phyloP scores from a whole-genome alignment of 2,797 vertebrate genomes.

The Takifugu rubripes region DNA sequence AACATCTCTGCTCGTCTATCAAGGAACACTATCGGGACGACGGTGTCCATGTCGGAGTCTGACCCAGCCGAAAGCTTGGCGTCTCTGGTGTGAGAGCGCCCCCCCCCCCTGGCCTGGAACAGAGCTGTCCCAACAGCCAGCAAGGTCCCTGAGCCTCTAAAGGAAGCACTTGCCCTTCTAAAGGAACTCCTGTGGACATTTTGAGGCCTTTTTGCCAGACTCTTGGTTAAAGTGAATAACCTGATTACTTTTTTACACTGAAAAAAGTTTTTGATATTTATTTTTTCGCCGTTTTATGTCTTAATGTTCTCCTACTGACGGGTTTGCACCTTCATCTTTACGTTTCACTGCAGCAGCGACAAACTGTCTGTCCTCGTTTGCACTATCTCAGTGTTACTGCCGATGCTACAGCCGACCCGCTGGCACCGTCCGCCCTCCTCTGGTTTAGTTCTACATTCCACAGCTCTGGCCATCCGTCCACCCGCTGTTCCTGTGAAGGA shows the following conservation, averaged over 20 bases:
- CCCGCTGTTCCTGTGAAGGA: constrained; percentile 46
- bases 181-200: constrained; percentile 87
- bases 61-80: constrained; percentile 92
- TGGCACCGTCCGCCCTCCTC: constrained; percentile 66
- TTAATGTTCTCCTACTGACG: constrained; percentile 98
- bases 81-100: constrained; percentile 82
- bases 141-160: constrained; percentile 36
- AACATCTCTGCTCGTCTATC: constrained; percentile 78
- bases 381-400: constrained; percentile 99
- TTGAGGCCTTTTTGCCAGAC: constrained; percentile 99
- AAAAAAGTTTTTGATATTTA: constrained; percentile 99
- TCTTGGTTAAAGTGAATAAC: constrained; percentile 95
- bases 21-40: constrained; percentile 86
- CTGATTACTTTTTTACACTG: constrained; percentile 99
- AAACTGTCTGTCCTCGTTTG: constrained; percentile 91
- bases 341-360: constrained; percentile 81
- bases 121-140: constrained; percentile 26
- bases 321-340: constrained; percentile 91
- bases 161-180: constrained; percentile 87
- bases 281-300: constrained; percentile 98
- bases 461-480: constrained; percentile 8
- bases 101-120: constrained; percentile 1
- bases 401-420: constrained; percentile 89
- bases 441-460: constrained; percentile 55
- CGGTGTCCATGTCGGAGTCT: constrained; percentile 77